Evolutionary conservation across 2,113 vertebrate genomes (phyloP).

Genomic region (Rhinogobius similis): DNA sequence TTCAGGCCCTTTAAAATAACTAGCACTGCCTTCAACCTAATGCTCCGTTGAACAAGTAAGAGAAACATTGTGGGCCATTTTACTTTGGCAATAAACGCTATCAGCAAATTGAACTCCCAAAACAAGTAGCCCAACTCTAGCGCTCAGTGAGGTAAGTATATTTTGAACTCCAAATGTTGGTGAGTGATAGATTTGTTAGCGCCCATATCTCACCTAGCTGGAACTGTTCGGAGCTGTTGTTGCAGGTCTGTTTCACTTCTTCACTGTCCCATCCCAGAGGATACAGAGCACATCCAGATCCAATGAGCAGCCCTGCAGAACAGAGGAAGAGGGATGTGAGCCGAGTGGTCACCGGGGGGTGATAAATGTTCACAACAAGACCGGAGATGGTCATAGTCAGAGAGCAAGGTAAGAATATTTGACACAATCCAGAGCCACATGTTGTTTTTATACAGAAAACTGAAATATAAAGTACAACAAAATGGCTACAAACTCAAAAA

Average conservation of each 20-base stretch:
- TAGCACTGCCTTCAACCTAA: too few species aligned
- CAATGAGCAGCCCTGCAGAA: conserved; percentile 87
- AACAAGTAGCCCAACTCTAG: too few species aligned
- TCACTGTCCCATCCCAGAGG: conserved; percentile 98
- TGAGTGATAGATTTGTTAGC: not conserved
- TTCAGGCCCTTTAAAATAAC: too few species aligned
- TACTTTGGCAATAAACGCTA: not conserved
- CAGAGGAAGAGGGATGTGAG: conserved; percentile 4
- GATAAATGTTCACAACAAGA: not conserved
- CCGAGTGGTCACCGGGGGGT: conserved; percentile 8
- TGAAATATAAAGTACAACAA: not conserved
- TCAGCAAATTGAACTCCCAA: not conserved
- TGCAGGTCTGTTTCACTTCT: conserved; percentile 94
- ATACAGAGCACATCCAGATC: conserved; percentile 95
- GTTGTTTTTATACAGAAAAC: not conserved
- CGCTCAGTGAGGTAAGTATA: too few species aligned
- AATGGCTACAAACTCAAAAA: not conserved
- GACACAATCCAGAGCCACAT: not conserved
- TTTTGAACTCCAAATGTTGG: not conserved
- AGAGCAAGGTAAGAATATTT: not conserved
- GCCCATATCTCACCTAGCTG: conserved; percentile 84
- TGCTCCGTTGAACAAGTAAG: not conserved
- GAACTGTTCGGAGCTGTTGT: conserved; percentile 92
- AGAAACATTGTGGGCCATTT: not conserved
- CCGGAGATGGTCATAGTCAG: conserved; percentile 12